Conservation (phyloP, 2,113 vertebrate genomes). For the Cettia cetti region DNA sequence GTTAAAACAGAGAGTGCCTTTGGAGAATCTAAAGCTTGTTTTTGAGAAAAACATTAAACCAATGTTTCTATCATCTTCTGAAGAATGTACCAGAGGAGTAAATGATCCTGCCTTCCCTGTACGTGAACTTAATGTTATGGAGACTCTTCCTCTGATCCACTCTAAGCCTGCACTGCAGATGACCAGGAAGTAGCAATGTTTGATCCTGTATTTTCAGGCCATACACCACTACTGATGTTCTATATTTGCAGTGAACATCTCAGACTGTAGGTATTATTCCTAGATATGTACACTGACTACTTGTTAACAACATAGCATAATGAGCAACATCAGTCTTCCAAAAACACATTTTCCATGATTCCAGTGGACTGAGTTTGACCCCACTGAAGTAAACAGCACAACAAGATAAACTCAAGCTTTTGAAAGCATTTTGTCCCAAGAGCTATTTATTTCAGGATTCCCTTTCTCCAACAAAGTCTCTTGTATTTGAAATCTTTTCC, state of each 20-base stretch:
- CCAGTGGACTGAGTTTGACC: not conserved
- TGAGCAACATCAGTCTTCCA: not conserved
- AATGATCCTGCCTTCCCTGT: not conserved
- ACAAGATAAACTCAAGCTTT: not conserved
- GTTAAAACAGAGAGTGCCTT: not conserved
- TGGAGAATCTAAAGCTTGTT: not conserved
- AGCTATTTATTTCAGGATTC: not conserved
- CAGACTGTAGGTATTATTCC: not conserved
- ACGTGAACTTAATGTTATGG: not conserved
- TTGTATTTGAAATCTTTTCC: not conserved
- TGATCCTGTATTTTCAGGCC: not conserved
- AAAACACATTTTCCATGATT: not conserved
- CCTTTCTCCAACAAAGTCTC: not conserved
- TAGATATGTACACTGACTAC: not conserved
- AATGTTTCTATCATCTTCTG: not conserved
- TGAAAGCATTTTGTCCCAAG: not conserved
- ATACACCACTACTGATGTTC: not conserved
- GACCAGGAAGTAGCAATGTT: not conserved
- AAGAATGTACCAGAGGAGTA: not conserved
- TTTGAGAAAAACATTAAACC: not conserved
- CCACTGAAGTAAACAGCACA: not conserved
- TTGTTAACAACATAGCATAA: not conserved
- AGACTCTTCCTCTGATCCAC: not conserved
- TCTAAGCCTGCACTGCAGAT: not conserved
- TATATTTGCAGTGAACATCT: rapidly evolving